Base-by-base conservation (phyloP, 2,888 invertebrate species). In the Augiades crinisus region DNA sequence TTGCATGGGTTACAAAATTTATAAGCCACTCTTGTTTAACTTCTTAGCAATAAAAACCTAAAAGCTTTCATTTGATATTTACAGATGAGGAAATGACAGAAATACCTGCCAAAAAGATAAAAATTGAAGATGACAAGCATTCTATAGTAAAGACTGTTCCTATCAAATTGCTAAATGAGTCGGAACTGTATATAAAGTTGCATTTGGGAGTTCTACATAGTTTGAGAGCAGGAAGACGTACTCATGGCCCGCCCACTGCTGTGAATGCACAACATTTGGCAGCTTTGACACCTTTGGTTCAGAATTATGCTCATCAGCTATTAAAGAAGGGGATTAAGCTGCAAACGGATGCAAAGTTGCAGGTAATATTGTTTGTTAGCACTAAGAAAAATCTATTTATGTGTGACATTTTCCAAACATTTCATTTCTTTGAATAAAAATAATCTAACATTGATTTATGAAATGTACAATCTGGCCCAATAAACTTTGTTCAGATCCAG, bases 181-280 rank as follows among this genome's bases (percentile, higher is more conserved):
- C 70, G 0, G 90, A 91, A 53, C 63, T 92, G 4, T 95, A 94
- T 59, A 91, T 91, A n/a, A 91, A 92, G 60, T 77, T 95, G 16
- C 95, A 95, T 67, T 75, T 95, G 17, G 93, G 92, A 0, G 83
- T 95, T 7, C 68, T 95, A 45, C 92, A 93, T 59, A 93, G 93
- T 52, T 73, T 94, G 54, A 72, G 92, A 2, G 92, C 93, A 0
- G 86, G 81, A 63, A 90, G 75, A 38, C 67, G 81, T 65, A 82
- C 68, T 0, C 66, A 66, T 4, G 83, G 81, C 0, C 91, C 92
- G 0, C 91, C 93, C 0, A 92, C 92, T 3, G 93, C 93, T 0
- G 84, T 94, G 4, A 92, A 91, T 57, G 92, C 93, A 0, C 93
- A 93, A 63, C 92, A 93, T 63, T 71, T 95, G 10, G 81, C 87